Conservation (phyloP, 2,888 invertebrate species). For the Cephus pygmeus region DNA sequence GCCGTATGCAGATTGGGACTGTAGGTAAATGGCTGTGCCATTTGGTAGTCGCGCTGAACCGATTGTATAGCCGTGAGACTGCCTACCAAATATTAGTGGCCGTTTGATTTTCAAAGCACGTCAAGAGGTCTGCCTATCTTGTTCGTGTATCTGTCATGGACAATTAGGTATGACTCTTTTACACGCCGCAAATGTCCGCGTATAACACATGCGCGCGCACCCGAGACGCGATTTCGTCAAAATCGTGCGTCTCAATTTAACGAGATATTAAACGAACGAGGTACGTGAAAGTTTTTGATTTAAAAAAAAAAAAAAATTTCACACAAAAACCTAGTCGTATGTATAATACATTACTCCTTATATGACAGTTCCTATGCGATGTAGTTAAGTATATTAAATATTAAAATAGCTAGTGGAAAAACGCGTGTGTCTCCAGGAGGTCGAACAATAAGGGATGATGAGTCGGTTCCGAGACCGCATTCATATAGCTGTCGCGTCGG, state of each 20-base stretch:
- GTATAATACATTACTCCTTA: neutral
- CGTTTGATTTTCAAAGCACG: constrained; percentile 10
- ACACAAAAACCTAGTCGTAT: neutral
- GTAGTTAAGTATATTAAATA: neutral
- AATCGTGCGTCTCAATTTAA: neutral
- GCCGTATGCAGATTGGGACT: neutral
- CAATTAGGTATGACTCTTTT: constrained; percentile 21
- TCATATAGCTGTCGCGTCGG: constrained; percentile 26
- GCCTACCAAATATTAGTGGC: neutral
- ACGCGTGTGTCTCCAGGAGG: neutral
- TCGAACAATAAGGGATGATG: constrained; percentile 1
- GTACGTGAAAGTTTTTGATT: neutral
- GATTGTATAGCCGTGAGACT: neutral
- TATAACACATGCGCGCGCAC: neutral
- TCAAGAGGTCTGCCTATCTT: constrained; percentile 14
- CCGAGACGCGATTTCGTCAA: neutral
- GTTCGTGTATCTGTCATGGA: constrained; percentile 11
- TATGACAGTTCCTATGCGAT: neutral
- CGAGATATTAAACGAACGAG: neutral
- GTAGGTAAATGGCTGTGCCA: neutral
- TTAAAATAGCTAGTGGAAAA: neutral
- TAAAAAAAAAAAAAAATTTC: no score
- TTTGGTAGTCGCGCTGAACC: neutral
- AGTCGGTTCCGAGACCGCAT: constrained; percentile 2
- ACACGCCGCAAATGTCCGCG: constrained; percentile 9